A percentile compares a stretch with the other conserved stretches of the same genome.
These are phyloP conservation scores for Eclectus roratus DNA, from an alignment of 2,113 vertebrate species.

Conservation along the genomic window DNA sequence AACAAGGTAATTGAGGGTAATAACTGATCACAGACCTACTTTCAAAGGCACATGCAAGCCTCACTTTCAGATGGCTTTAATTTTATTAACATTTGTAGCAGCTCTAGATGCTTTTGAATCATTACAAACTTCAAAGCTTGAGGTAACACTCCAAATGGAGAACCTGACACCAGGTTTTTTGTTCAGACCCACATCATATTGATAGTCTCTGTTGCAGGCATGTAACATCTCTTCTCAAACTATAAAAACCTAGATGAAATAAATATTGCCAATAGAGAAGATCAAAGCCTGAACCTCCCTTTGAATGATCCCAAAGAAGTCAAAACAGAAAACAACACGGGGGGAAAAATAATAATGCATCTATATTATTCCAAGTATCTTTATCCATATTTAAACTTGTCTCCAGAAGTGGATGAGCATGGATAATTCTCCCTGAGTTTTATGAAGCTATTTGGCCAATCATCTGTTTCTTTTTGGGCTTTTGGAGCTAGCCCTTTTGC, in stretches of 20 bases:
- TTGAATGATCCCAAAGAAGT: slow-evolving; percentile 56
- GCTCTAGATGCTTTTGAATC: slow-evolving; percentile 79
- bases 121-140: slow-evolving; percentile 78
- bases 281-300: slow-evolving; percentile 64
- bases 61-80: slow-evolving; percentile 90
- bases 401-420: not conserved
- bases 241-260: slow-evolving; percentile 59
- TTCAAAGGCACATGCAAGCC: slow-evolving; percentile 80
- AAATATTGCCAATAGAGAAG: slow-evolving; percentile 33
- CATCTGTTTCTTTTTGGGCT: not conserved
- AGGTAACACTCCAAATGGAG: slow-evolving; percentile 73
- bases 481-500: not conserved
- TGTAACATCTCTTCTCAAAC: slow-evolving; percentile 60
- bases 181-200: slow-evolving; percentile 45
- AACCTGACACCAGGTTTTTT: slow-evolving; percentile 71
- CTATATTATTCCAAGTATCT: slow-evolving; percentile 3
- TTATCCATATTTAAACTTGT: slow-evolving; percentile 47
- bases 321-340: slow-evolving; percentile 62
- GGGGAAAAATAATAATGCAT: not conserved
- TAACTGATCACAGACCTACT: slow-evolving; percentile 91
- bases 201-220: slow-evolving; percentile 42
- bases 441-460: not conserved
- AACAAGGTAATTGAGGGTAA: slow-evolving; percentile 97
- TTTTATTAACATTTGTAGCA: slow-evolving; percentile 96
- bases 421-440: not conserved